A percentile compares a stretch with the other conserved stretches of the same genome.
These are phyloP conservation scores for Calameuta pallipes DNA, from an alignment of 2,888 invertebrate genomes.

Conservation along the genomic window DNA sequence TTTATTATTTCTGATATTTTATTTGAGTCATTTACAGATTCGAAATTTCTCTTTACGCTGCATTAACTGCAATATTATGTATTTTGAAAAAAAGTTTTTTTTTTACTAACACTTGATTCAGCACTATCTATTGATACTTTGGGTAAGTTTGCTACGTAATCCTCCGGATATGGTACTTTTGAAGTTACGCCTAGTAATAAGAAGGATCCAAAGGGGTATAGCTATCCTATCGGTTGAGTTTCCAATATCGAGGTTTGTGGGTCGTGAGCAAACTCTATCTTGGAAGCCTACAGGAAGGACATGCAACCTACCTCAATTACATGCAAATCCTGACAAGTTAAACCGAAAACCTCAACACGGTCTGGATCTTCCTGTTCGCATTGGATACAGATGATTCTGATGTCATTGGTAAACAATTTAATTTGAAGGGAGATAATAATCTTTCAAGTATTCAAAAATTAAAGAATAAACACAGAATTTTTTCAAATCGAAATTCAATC, in stretches of 20 bases:
- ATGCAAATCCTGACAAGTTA: slow-evolving; percentile 47
- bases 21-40: not conserved
- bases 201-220: not conserved
- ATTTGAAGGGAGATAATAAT: not conserved
- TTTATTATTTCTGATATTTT: not conserved
- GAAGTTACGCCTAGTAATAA: not conserved
- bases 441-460: not conserved
- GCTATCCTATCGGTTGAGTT: slow-evolving; percentile 6
- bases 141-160: not conserved
- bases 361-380: not conserved
- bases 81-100: not conserved
- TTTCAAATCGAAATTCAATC: not conserved
- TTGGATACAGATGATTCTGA: not conserved
- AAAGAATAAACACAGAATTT: not conserved
- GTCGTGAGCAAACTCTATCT: slow-evolving; percentile 30
- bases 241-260: slow-evolving; percentile 37
- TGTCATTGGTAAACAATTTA: not conserved
- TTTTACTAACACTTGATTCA: not conserved
- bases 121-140: not conserved
- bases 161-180: not conserved
- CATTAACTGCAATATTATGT: not conserved
- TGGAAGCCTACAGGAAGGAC: slow-evolving; percentile 26
- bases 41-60: not conserved
- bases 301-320: slow-evolving; percentile 43
- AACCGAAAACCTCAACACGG: slow-evolving; percentile 37